Base-by-base conservation (phyloP, 2,797 vertebrate species). In the Pygocentrus nattereri region DNA sequence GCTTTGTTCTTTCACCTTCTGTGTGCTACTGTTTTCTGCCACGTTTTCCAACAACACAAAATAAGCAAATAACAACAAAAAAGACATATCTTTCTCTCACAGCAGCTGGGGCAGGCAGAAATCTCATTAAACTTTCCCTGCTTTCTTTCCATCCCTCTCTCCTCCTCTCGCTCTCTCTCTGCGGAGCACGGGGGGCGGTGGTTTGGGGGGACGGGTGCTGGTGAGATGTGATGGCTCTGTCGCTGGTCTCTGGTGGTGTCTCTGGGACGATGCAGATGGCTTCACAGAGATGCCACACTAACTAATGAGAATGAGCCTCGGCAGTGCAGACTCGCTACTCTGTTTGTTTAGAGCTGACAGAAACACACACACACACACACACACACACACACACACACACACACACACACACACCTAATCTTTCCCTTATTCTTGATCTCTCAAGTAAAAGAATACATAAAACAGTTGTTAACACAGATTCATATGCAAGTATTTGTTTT, bases 251-350 rank as follows among this genome's bases (percentile, higher is more conserved):
- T 90, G 90, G 88, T 89, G 91, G 58, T 76, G 78, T 91, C 89
- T 91, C 90, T 93, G 89, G 83, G 89, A 91, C 87, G 92, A 93
- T 93, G 90, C 90, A 92, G 91, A 94, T 89, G 91, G 88, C 90
- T 91, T 90, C 91, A 91, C 86, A 13, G 87, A 92, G 92, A 92
- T 88, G 91, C 90, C 89, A 90, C 91, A 87, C 90, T 88, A 91
- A 90, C 90, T 94, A 93, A 94, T 94, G 94, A 94, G 91, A 90
- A 90, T 91, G 89, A 93, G 92, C 90, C 92, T 88, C 88, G 90
- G 88, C 90, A 61, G 67, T 49, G 70, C 74, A 38, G 25, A 31
- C 68, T 93, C 86, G 78, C 92, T 92, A 93, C 90, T 82, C 78
- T 92, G 90, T 93, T 94, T 93, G 92, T 93, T 93, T 93, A 90